A percentile compares a stretch with the other conserved stretches of the same genome.
Evolutionary conservation across 2,888 invertebrate genomes (phyloP).

Genomic region (Ophion ventricosus): DNA sequence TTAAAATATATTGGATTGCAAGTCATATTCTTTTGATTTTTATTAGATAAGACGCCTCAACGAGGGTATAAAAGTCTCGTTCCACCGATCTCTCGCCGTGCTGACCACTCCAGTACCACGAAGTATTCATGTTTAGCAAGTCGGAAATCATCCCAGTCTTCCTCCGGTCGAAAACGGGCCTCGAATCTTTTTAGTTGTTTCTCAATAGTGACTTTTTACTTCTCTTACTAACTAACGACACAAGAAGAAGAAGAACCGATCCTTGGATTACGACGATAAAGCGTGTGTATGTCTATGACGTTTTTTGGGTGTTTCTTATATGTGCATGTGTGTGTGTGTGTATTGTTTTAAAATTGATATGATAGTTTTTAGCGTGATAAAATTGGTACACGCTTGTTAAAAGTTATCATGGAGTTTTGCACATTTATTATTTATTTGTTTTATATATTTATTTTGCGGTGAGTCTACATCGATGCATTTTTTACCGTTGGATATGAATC

Average conservation of each 20-base stretch:
- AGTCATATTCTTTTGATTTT: slow-evolving; percentile 61
- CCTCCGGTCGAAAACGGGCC: background rate
- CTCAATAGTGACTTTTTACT: background rate
- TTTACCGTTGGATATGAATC: no score
- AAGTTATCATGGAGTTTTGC: no score
- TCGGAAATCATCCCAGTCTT: slow-evolving; percentile 43
- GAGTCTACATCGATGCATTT: no score
- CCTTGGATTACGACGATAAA: background rate
- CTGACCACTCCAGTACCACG: slow-evolving; percentile 65
- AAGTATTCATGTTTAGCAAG: slow-evolving; percentile 64
- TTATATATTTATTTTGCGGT: no score
- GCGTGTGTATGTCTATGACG: background rate
- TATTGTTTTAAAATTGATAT: no score
- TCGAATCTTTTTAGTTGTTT: background rate
- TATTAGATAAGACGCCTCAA: slow-evolving; percentile 67
- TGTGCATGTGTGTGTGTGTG: background rate
- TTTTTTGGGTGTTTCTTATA: background rate
- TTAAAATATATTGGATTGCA: slow-evolving; percentile 33
- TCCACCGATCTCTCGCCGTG: slow-evolving; percentile 40
- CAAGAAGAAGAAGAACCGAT: background rate
- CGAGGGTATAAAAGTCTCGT: slow-evolving; percentile 68
- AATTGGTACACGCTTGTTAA: no score
- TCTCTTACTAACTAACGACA: background rate
- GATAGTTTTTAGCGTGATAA: background rate
- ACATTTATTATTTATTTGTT: no score